A percentile compares a stretch with the other conserved stretches of the same genome.
These are phyloP conservation scores for Lasiurus borealis DNA, from an alignment of 2,113 vertebrate genomes.

Conservation along the genomic window DNA sequence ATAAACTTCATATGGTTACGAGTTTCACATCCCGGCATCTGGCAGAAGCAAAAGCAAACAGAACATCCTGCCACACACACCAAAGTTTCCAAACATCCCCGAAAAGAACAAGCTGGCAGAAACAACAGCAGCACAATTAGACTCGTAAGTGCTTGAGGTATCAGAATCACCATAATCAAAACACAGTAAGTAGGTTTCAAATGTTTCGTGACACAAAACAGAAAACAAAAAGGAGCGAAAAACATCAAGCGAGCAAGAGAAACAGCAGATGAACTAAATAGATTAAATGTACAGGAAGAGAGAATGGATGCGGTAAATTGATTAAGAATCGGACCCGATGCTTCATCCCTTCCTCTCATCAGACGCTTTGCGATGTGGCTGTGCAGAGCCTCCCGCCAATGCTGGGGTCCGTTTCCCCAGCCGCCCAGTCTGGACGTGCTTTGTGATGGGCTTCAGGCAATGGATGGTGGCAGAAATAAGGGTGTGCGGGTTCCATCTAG, in stretches of 20 bases:
- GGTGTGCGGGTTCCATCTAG: accelerated
- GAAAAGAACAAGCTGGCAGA: background rate
- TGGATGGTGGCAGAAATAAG: background rate
- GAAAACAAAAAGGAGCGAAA: background rate
- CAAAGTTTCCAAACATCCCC: conserved; percentile 6
- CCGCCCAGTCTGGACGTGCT: background rate
- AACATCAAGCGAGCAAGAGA: background rate
- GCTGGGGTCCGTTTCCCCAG: background rate
- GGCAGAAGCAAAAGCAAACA: conserved; percentile 24
- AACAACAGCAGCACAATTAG: background rate
- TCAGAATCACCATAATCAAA: conserved; percentile 21
- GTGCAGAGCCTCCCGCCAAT: background rate
- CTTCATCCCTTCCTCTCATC: background rate
- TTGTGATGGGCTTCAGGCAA: background rate
- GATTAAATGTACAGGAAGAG: conserved; percentile 52
- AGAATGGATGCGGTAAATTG: background rate
- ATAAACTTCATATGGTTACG: background rate
- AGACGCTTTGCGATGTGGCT: background rate
- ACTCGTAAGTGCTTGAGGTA: background rate
- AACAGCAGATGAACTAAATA: conserved; percentile 21
- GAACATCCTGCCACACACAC: background rate
- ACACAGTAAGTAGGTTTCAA: conserved; percentile 33
- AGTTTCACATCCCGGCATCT: background rate
- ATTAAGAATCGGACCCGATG: background rate
- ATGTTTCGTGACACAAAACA: conserved; percentile 2